A percentile compares a stretch with the other conserved stretches of the same genome.
These are phyloP conservation scores for Merops nubicus DNA, from an alignment of 2,113 vertebrate genomes.

Conservation along the genomic window DNA sequence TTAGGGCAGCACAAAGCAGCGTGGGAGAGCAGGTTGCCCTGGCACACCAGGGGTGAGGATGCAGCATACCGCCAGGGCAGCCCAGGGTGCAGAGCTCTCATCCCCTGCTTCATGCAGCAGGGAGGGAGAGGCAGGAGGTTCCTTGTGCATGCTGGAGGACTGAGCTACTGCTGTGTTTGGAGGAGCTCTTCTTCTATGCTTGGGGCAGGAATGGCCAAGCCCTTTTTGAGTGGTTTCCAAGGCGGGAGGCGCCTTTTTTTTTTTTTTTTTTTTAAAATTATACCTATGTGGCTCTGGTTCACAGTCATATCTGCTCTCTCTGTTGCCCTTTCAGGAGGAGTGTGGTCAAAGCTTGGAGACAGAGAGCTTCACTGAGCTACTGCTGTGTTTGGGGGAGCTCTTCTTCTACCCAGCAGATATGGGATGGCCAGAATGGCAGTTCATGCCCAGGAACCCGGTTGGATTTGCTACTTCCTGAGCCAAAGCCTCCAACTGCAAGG, in stretches of 20 bases:
- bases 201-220: neutral
- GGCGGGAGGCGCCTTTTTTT: neutral
- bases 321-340: neutral
- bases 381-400: neutral
- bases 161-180: no score
- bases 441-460: neutral
- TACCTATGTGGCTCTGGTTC: neutral
- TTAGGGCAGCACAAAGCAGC: neutral
- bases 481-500: neutral
- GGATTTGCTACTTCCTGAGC: neutral
- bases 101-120: neutral
- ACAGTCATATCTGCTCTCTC: neutral
- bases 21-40: accelerated
- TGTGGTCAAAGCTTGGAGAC: neutral
- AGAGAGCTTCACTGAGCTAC: neutral
- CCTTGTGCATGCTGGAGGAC: accelerated
- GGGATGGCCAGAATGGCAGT: neutral
- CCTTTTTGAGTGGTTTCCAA: neutral
- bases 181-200: no score
- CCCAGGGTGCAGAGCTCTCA: accelerated
- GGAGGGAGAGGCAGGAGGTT: neutral
- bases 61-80: accelerated
- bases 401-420: neutral
- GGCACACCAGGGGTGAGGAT: accelerated
- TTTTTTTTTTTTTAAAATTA: neutral